Evolutionary conservation across 2,888 invertebrate genomes (phyloP).

Genomic region (Chrysolina oricalcia): DNA sequence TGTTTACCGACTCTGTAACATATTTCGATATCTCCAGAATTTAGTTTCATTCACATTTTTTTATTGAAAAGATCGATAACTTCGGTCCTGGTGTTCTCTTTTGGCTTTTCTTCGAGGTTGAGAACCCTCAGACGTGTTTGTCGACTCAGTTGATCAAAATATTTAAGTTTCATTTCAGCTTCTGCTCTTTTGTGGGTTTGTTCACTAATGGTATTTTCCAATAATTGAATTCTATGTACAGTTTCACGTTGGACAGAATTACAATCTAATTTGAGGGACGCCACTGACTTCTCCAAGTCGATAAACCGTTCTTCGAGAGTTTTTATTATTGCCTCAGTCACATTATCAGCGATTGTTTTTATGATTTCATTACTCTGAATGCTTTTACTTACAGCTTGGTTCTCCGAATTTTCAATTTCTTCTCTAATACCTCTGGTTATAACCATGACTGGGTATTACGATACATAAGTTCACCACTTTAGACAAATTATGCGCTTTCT

Average conservation of each 20-base stretch:
- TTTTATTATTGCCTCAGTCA: conserved; percentile 12
- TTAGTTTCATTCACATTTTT: conserved; percentile 10
- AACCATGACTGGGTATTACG: conserved; percentile 13
- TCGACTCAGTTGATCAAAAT: conserved; percentile 16
- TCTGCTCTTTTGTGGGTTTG: neutral
- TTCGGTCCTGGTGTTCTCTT: conserved; percentile 20
- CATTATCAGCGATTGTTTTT: conserved; percentile 17
- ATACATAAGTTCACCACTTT: neutral
- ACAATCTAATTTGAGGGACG: conserved; percentile 3
- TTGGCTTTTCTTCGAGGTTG: conserved; percentile 11
- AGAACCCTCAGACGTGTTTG: conserved; percentile 12
- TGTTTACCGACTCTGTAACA: conserved; percentile 2
- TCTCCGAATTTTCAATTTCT: conserved; percentile 9
- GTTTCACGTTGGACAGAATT: conserved; percentile 5
- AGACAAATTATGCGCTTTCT: neutral
- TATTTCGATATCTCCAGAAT: conserved; percentile 7
- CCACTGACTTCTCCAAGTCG: conserved; percentile 14
- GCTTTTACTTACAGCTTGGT: conserved; percentile 15
- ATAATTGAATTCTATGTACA: conserved; percentile 2
- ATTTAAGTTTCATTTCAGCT: conserved; percentile 14
- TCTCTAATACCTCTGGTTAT: conserved; percentile 9
- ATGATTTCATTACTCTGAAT: conserved; percentile 3
- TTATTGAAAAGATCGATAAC: conserved; percentile 2
- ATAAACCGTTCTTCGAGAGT: neutral
- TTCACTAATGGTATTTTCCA: conserved; percentile 8